Evolutionary conservation across 2,888 invertebrate species (phyloP).

Genomic region (Phanerotoma sp.): DNA sequence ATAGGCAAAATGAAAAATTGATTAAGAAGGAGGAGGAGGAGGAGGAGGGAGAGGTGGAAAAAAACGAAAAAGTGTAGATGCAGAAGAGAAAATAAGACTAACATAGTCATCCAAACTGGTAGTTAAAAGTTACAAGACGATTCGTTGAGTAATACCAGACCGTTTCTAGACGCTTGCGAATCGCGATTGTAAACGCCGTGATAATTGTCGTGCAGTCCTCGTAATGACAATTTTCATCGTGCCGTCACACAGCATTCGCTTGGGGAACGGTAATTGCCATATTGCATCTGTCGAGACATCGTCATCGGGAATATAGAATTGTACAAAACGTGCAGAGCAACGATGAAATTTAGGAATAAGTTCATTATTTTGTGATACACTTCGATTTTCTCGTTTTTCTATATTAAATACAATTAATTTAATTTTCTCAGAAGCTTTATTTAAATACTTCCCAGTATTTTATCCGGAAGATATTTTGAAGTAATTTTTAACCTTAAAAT

Average conservation of each 20-base stretch:
- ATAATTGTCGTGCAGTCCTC: slow-evolving; percentile 54
- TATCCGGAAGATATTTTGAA: too few relatives aligned
- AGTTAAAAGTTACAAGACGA: slow-evolving; percentile 56
- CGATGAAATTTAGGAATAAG: too few relatives aligned
- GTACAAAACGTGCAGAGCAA: too few relatives aligned
- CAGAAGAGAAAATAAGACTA: slow-evolving; percentile 23
- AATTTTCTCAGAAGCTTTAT: too few relatives aligned
- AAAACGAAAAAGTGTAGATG: not conserved
- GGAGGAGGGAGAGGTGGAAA: not conserved
- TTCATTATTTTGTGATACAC: too few relatives aligned
- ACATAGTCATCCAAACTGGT: slow-evolving; percentile 43
- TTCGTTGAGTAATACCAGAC: slow-evolving; percentile 56
- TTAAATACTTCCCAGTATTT: too few relatives aligned
- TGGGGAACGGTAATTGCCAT: slow-evolving; percentile 47
- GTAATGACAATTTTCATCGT: slow-evolving; percentile 56
- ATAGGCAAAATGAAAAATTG: not conserved
- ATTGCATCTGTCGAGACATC: slow-evolving; percentile 50
- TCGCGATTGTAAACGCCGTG: slow-evolving; percentile 55
- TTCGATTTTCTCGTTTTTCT: too few relatives aligned
- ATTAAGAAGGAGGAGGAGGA: slow-evolving; percentile 3
- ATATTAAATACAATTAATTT: too few relatives aligned
- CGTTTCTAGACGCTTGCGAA: slow-evolving; percentile 55
- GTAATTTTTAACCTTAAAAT: too few relatives aligned
- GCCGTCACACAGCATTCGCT: slow-evolving; percentile 42
- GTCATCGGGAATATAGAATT: slow-evolving; percentile 25